A percentile compares a stretch with the other conserved stretches of the same genome.
Conservation (phyloP, 2,888 invertebrate species). For the Pantelozetes paolii region DNA sequence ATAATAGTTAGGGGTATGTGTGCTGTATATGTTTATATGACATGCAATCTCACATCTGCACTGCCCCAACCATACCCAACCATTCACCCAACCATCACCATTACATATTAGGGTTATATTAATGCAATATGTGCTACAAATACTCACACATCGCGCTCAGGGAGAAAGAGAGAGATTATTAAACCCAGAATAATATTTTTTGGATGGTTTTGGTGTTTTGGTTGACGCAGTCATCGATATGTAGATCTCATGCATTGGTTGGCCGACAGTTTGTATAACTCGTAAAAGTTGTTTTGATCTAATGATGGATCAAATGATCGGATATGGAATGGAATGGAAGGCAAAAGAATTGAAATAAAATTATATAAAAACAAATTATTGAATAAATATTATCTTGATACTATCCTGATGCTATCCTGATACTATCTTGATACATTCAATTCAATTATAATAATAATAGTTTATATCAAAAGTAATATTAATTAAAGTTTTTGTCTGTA, state of each 20-base stretch:
- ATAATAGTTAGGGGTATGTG: background rate
- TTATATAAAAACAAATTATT: background rate
- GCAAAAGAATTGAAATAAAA: background rate
- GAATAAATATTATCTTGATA: background rate
- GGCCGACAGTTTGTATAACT: slow-evolving; percentile 45
- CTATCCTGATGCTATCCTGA: too few relatives aligned
- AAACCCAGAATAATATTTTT: slow-evolving; percentile 10
- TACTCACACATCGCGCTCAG: slow-evolving; percentile 33
- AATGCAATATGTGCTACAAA: slow-evolving; percentile 24
- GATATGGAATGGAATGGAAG: slow-evolving; percentile 8
- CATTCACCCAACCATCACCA: slow-evolving; percentile 5
- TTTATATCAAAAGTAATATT: background rate
- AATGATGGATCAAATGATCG: background rate
- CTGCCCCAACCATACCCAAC: slow-evolving; percentile 23
- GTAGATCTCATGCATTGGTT: slow-evolving; percentile 41
- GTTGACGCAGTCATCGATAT: slow-evolving; percentile 43
- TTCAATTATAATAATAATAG: too few relatives aligned
- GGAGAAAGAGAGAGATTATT: background rate
- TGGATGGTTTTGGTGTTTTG: background rate
- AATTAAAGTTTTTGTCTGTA: too few relatives aligned
- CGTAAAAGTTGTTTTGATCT: slow-evolving; percentile 44
- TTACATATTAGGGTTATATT: slow-evolving; percentile 6
- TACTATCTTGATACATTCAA: too few relatives aligned
- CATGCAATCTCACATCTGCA: background rate
- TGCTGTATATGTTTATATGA: background rate